Percentiles rank a stretch among this genome's conserved stretches.
Conservation (phyloP, 2,888 invertebrate genomes). For the Labia minor region DNA sequence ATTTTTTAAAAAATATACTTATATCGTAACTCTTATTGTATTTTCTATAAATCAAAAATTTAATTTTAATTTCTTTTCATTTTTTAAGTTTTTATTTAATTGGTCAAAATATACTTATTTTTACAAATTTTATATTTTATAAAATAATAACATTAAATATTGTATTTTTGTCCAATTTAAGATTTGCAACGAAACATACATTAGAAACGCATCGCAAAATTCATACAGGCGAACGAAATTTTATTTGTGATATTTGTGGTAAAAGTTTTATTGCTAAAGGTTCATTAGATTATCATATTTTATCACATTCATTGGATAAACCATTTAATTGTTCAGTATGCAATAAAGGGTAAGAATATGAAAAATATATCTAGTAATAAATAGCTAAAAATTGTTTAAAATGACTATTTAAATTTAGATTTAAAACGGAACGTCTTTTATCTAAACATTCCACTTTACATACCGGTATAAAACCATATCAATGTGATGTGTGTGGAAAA, state of each 20-base stretch:
- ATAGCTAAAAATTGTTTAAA: not conserved
- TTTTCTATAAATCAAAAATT: no score
- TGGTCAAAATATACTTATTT: no score
- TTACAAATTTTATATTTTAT: not conserved
- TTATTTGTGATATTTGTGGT: conserved; percentile 33
- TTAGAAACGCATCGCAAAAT: conserved; percentile 31
- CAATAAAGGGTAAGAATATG: conserved; percentile 28
- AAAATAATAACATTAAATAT: no score
- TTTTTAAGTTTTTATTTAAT: no score
- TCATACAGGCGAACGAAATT: conserved; percentile 32
- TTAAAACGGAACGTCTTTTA: conserved; percentile 45
- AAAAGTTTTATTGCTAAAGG: conserved; percentile 33
- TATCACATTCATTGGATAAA: conserved; percentile 30
- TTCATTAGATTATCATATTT: conserved; percentile 30
- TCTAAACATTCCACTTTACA: conserved; percentile 49
- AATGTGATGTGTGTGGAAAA: conserved; percentile 49
- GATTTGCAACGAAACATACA: conserved; percentile 31
- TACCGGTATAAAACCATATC: conserved; percentile 47
- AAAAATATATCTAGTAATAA: not conserved
- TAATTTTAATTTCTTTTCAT: no score
- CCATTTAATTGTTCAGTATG: conserved; percentile 30
- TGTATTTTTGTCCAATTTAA: no score
- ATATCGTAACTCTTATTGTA: no score
- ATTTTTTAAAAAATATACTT: no score
- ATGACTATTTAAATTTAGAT: conserved; percentile 30